These are phyloP conservation scores for Pentalonia nigronervosa DNA, from an alignment of 1,140 invertebrate genomes.

Conservation along the genomic window DNA sequence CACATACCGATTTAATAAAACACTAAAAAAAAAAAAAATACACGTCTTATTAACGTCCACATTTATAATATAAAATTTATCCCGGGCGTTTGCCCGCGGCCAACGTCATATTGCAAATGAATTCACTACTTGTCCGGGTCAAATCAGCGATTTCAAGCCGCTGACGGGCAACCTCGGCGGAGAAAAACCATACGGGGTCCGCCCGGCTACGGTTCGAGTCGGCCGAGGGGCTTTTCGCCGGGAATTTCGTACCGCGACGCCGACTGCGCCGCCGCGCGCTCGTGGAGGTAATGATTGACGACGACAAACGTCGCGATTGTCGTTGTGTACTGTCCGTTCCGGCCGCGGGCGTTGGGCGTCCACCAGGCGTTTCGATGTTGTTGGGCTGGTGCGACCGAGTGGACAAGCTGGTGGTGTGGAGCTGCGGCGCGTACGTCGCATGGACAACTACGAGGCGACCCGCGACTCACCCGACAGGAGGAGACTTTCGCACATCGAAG, in stretches of 20 bases:
- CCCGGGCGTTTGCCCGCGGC: no score
- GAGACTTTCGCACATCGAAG: slow-evolving; percentile 75
- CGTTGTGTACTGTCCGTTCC: no score
- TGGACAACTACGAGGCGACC: slow-evolving; percentile 71
- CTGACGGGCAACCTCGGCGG: slow-evolving; percentile 76
- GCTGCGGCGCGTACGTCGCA: slow-evolving; percentile 77
- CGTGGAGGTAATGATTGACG: slow-evolving; percentile 83
- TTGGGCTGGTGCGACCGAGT: slow-evolving; percentile 83
- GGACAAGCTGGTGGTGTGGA: slow-evolving; percentile 80
- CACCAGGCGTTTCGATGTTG: slow-evolving; percentile 76
- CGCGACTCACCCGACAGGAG: slow-evolving; percentile 82
- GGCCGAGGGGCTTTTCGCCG: slow-evolving; percentile 75
- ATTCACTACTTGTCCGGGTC: slow-evolving; percentile 71
- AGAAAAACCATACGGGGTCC: slow-evolving; percentile 82
- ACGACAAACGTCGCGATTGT: no score
- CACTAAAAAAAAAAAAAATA: no score
- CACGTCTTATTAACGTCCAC: no score
- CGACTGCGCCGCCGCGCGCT: slow-evolving; percentile 70
- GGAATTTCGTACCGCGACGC: slow-evolving; percentile 83
- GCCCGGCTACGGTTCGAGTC: slow-evolving; percentile 84
- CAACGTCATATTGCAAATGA: no score
- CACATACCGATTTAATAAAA: no score
- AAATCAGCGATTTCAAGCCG: slow-evolving; percentile 73
- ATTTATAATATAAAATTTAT: no score
- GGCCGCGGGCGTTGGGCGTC: slow-evolving; percentile 68